Evolutionary conservation across 64 coral and sea anemone species (phyloP), one percentile per base, ranked within the genome.

Genomic region (Cladopsammia gracilis): DNA sequence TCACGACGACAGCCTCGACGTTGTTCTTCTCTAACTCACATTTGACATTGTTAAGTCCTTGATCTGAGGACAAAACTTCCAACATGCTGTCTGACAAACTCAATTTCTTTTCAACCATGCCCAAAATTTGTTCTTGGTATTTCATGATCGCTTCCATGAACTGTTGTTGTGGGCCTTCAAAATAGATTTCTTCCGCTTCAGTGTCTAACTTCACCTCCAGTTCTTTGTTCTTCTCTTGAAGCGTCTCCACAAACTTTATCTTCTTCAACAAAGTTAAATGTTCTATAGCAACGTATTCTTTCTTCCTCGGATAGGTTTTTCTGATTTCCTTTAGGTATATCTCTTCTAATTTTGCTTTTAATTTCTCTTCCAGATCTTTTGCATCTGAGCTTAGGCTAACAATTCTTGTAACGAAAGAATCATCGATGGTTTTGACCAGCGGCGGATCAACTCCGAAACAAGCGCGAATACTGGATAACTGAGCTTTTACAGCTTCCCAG

Each of bases 1-100:
- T 66, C 22, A 89, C 86, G n/a, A 89, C 83, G 16, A 94, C 86
- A 19, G 92, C 86, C 22, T 94, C 86, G 58, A 94, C 8, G 5
- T 61, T 77, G 56, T 88, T 83, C 8, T 25, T 78, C 50, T 74
- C 66, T 24, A 94, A 24, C 25, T 94, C 86, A 71, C 15, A 19
- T 76, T 83, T 94, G 13, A 94, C 48, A 19, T 9, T 89, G 8
- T 89, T 19, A 18, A 83, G 20, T 6, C 86, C 92, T 4, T 83
- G 23, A 4, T 89, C 86, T 26, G 66, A 82, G 58, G 51, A 56
- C 42, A 94, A 62, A 51, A 94, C 49, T 83, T 84, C 15, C 67
- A 94, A 89, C 42, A 81, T 79, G 44, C 64, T 71, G 3, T 25
- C 6, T 2, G 92, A 83, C 18, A 73, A 3, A 75, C 64, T 61